A percentile compares a stretch with the other conserved stretches of the same genome.
Evolutionary conservation across 2,113 vertebrate genomes (phyloP).

Genomic region (Oryzias javanicus): DNA sequence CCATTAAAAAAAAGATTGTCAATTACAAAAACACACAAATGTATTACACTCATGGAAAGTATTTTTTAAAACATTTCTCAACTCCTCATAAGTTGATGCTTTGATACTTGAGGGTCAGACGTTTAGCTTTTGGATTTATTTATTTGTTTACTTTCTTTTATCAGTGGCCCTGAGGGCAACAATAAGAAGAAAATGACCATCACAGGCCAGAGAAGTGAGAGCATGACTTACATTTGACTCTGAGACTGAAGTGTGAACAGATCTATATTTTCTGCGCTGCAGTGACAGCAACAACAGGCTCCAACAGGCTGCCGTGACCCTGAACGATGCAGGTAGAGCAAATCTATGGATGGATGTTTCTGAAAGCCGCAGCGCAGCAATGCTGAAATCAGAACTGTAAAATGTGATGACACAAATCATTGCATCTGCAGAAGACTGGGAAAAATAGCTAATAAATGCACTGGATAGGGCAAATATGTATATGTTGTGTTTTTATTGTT

Average conservation of each 20-base stretch:
- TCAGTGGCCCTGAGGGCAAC: background rate
- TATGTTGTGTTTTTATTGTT: background rate
- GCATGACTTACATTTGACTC: slow-evolving; percentile 16
- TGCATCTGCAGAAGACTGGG: background rate
- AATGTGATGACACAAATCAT: background rate
- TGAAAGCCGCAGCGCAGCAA: background rate
- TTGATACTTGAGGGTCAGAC: no score
- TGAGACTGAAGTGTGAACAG: background rate
- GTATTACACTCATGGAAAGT: no score
- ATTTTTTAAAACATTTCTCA: no score
- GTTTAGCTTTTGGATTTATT: background rate
- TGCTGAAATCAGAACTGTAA: background rate
- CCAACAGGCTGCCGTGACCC: no score
- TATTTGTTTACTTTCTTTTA: background rate
- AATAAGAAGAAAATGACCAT: slow-evolving; percentile 3
- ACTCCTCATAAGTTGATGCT: no score
- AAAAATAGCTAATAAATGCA: background rate
- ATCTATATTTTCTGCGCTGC: no score
- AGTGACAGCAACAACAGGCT: no score
- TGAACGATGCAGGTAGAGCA: no score
- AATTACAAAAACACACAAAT: no score
- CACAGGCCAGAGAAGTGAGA: background rate
- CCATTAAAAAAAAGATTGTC: no score
- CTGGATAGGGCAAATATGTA: background rate
- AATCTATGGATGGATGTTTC: background rate